Base-by-base conservation (phyloP, 2,797 vertebrate genomes). In the Fistularia tabacaria region DNA sequence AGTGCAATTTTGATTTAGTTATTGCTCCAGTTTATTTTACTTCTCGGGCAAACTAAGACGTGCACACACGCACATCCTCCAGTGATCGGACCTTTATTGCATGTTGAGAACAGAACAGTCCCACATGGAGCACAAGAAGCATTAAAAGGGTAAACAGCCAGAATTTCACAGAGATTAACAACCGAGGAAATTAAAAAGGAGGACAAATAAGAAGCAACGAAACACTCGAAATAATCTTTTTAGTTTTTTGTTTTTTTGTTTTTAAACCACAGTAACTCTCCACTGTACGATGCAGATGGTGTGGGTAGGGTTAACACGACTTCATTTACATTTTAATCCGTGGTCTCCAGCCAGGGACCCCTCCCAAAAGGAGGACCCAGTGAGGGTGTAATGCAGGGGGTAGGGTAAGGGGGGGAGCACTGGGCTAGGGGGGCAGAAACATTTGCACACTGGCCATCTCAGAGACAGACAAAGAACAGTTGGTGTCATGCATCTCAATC, bases 301-400 rank as follows among this genome's bases (percentile, higher is more conserved):
- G 84, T 88, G 85, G 89, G 89, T 84, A 89, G 83, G 88, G 77
- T 86, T 80, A 79, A 89, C 84, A 88, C 81, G 73, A 89, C 64
- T 87, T 88, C 87, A 89, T 91, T 89, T 90, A 90, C 88, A 91
- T 87, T 82, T 82, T 9, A 79, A 70, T 86, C 76, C 66, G 74
- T 40, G 51, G 59, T 88, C 91, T 90, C 91, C 91, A 92, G 91
- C 91, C 91, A 91, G 87, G 90, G 87, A 90, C 88, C 90, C 87
- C 88, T 89, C 89, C 89, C 90, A 80, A 88, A 52, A 86, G 84
- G 82, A 89, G 91, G 90, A 90, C 91, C 90, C 90, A 91, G 90
- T 89, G 88, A 71, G 79, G 83, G 83, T 81, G 49, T 73, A 50
- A 13, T 54, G 13, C 36, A 36, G 49, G n/a, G 38, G 7, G 38